Base-by-base conservation (phyloP, 2,888 invertebrate species). In the Ophion costatus region DNA sequence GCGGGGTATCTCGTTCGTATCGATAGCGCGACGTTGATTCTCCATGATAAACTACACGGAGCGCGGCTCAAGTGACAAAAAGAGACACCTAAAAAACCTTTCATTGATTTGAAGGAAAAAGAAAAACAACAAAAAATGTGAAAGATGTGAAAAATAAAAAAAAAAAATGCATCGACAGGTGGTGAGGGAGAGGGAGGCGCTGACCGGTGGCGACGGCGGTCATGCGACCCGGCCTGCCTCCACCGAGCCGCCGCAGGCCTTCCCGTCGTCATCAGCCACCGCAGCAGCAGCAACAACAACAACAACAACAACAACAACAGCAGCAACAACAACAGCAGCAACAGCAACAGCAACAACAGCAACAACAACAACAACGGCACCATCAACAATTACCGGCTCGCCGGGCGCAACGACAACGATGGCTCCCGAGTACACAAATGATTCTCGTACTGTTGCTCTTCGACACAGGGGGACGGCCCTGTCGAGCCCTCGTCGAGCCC, bases 361-460 rank as follows among this genome's bases (percentile, higher is more conserved):
- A n/a, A n/a, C n/a, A n/a, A n/a, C n/a, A n/a, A n/a, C n/a, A 85
- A 67, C 81, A 87, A 84, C 83, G 89, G 86, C 88, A 86, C 69
- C 85, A 45, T 29, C 45, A 20, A 61, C 74, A 79, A 74, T 79
- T 59, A 76, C 61, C 76, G 63, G 86, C 85, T 82, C 88, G 88
- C 85, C 87, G 88, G 82, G 87, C 84, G 84, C 88, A 87, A 77
- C 81, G 82, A 69, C 88, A 88, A 66, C 87, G 85, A 80, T 86
- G 94, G 94, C 94, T 94, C 93, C 94, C 94, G 93, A 94, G 88
- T 93, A 94, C 94, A 92, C 94, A 94, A 94, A 94, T 94, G 93
- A 94, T 94, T 93, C 93, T 94, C 92, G 95, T 95, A 94, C 95
- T 95, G 94, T 95, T 95, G 94, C 94, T 96, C 94, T 94, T 95